phyloP scores from a whole-genome alignment of 1,140 invertebrate genomes.

The Pseudoatta argentina region DNA sequence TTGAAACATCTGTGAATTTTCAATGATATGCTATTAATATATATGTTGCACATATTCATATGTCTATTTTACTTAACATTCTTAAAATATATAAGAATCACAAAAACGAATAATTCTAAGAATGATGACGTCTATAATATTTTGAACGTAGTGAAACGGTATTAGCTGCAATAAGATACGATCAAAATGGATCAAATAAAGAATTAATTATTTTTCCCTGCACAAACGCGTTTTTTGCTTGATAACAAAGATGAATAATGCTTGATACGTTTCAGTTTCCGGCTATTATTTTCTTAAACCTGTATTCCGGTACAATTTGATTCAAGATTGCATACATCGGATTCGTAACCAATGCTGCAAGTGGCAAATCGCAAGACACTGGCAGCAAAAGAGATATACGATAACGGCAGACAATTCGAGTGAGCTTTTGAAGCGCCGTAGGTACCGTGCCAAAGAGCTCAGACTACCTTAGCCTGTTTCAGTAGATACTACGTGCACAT shows the following conservation, averaged over 20 bases:
- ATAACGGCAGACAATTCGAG: conserved; percentile 65
- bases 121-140: neutral
- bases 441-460: conserved; percentile 62
- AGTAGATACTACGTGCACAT: neutral
- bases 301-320: conserved; percentile 25
- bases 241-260: neutral
- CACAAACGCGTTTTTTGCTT: neutral
- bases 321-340: conserved; percentile 2
- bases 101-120: neutral
- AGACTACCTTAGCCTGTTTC: conserved; percentile 38
- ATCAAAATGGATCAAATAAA: neutral
- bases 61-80: neutral
- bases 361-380: conserved; percentile 44
- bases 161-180: neutral
- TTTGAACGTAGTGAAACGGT: neutral
- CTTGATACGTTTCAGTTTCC: neutral
- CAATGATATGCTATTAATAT: conserved; percentile 39
- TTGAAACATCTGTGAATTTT: conserved; percentile 53
- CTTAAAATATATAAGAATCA: neutral
- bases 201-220: neutral
- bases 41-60: conserved; percentile 2
- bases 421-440: conserved; percentile 58
- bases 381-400: conserved; percentile 60
- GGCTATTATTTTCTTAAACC: neutral
- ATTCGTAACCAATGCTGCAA: conserved; percentile 21